A percentile compares a stretch with the other conserved stretches of the same genome.
Conservation (phyloP, 2,888 invertebrate species). For the Apodemia zela region DNA sequence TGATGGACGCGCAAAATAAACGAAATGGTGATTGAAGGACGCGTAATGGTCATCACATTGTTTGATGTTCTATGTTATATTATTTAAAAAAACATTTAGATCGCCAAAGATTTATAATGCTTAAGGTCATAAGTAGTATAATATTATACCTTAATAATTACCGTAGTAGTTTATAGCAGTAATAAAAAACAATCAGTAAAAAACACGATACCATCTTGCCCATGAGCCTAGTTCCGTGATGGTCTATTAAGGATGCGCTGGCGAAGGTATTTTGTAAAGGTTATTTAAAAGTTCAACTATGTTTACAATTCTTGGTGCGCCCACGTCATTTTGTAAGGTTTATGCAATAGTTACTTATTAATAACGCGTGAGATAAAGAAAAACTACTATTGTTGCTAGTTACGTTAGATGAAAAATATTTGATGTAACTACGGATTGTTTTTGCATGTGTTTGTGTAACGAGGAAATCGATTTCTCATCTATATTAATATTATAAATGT, state of each 20-base stretch:
- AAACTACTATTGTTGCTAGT: neutral
- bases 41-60: too few relatives aligned
- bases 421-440: neutral
- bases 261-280: constrained; percentile 29
- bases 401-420: constrained; percentile 2
- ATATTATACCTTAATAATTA: neutral
- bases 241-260: constrained; percentile 51
- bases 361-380: neutral
- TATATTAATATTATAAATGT: too few relatives aligned
- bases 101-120: neutral
- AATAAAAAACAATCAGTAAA: constrained; percentile 1
- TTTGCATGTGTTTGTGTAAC: neutral
- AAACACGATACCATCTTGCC: constrained; percentile 34
- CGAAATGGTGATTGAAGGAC: too few relatives aligned
- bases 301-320: neutral
- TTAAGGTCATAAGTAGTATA: neutral
- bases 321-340: neutral
- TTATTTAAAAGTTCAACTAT: constrained; percentile 28
- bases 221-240: constrained; percentile 53
- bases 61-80: neutral
- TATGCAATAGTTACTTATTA: constrained; percentile 8
- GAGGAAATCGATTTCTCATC: neutral
- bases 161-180: neutral
- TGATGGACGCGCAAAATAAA: too few relatives aligned
- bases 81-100: neutral